Evolutionary conservation across 2,113 vertebrate species (phyloP).

Genomic region (Varanus komodoensis): DNA sequence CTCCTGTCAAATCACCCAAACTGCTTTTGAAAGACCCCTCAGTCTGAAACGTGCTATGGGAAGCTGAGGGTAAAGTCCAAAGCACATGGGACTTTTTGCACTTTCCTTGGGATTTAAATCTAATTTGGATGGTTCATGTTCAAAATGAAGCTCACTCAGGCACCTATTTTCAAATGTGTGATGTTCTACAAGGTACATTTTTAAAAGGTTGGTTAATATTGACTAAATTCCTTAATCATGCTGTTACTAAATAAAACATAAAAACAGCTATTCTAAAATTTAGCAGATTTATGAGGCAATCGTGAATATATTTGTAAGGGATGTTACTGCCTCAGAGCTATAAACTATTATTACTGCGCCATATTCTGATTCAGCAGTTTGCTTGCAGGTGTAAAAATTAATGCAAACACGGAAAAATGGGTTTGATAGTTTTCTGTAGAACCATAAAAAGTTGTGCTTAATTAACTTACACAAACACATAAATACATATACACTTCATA

Average conservation of each 20-base stretch:
- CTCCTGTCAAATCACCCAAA: not conserved
- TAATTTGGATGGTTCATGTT: slow-evolving; percentile 3
- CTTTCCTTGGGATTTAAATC: slow-evolving; percentile 16
- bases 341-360: slow-evolving; percentile 50
- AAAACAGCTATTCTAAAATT: slow-evolving; percentile 54
- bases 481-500: slow-evolving; percentile 9
- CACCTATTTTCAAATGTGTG: slow-evolving; percentile 5
- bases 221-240: slow-evolving; percentile 64
- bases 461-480: slow-evolving; percentile 31
- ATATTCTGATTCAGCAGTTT: slow-evolving; percentile 65
- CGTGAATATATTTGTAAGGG: slow-evolving; percentile 62
- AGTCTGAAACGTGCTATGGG: not conserved
- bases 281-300: slow-evolving; percentile 63
- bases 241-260: slow-evolving; percentile 70
- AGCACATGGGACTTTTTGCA: not conserved
- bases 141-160: slow-evolving; percentile 14
- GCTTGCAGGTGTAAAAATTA: slow-evolving; percentile 48
- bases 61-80: not conserved
- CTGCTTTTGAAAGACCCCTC: not conserved
- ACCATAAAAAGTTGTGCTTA: slow-evolving; percentile 29
- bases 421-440: slow-evolving; percentile 20
- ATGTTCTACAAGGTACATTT: slow-evolving; percentile 54
- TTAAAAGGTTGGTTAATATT: slow-evolving; percentile 58
- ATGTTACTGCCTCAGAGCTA: slow-evolving; percentile 54
- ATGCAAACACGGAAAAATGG: slow-evolving; percentile 32